Base-by-base conservation (phyloP, 2,113 vertebrate genomes). In the Pimephales promelas region DNA sequence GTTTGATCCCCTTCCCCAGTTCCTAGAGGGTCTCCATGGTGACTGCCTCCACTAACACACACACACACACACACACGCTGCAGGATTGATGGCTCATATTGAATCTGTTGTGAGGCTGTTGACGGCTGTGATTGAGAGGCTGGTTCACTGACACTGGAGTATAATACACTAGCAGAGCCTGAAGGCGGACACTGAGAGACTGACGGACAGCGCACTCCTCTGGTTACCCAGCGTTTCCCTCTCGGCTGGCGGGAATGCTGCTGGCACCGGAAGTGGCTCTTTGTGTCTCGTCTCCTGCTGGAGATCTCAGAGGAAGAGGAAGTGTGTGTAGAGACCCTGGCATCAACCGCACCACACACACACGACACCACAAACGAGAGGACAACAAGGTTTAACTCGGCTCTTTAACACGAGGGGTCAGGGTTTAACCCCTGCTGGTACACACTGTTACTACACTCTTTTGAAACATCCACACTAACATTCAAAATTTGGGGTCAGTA, bases 261-360 rank as follows among this genome's bases (percentile, higher is more conserved):
- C 80, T 90, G 90, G 88, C 82, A 85, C 91, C 93, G 93, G 93
- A 94, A 94, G 91, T 91, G 85, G 71, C 66, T 92, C 90, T 91
- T 92, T 91, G 93, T 91, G 90, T 93, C 92, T 92, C 84, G 49
- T 90, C 89, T 90, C 88, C 93, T 92, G 91, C 85, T 83, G 45
- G 31, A 26, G 43, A 72, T 52, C 24, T 64, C 52, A 82, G 14
- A 47, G 68, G n/a, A 81, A 52, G 76, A 79, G 88, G 56, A 83
- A 81, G 54, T 83, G 89, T 87, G 86, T 79, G 74, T 40, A 40
- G 40, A 40, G 40, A 10, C 40, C 40, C 40, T 40, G 40, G 36
- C 36, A 40, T 40, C 34, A 40, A 0, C 36, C 36, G 7, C 7
- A 40, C 36, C 34, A 81, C 22, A 61, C 36, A 82, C 79, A 84